These are phyloP conservation scores for Gortyna flavago DNA, from an alignment of 2,888 invertebrate species.

Conservation along the genomic window DNA sequence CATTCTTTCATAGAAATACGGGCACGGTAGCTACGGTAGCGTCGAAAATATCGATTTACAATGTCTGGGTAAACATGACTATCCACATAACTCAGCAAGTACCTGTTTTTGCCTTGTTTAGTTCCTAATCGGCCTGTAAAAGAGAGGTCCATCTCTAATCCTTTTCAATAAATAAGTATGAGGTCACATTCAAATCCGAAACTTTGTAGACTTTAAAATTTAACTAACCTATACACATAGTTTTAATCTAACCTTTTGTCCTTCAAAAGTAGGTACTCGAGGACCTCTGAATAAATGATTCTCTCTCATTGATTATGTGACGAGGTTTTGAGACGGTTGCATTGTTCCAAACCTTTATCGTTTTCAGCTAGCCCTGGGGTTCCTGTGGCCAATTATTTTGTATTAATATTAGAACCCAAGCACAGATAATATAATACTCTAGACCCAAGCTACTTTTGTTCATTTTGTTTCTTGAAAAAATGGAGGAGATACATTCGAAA, in stretches of 20 bases:
- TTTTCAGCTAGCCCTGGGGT: constrained; percentile 1
- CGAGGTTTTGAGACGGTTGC: neutral
- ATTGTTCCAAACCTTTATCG: constrained; percentile 12
- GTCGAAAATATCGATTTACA: neutral
- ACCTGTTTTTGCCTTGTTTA: neutral
- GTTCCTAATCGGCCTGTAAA: neutral
- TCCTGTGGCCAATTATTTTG: neutral
- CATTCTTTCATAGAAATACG: neutral
- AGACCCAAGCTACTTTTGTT: neutral
- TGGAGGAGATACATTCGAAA: no score
- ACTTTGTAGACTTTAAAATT: constrained; percentile 11
- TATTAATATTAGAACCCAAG: neutral
- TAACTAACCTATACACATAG: neutral
- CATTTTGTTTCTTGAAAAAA: no score
- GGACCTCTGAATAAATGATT: constrained; percentile 34
- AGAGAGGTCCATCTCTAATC: no score
- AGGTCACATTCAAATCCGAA: neutral
- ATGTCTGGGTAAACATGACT: neutral
- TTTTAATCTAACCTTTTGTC: neutral
- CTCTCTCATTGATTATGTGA: constrained; percentile 6
- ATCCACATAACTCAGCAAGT: neutral
- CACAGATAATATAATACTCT: no score
- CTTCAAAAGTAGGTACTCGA: constrained; percentile 4
- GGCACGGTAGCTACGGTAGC: neutral
- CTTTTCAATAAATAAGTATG: neutral